These are phyloP conservation scores for Standfussiana lucernea DNA, from an alignment of 2,888 invertebrate genomes.

Conservation along the genomic window DNA sequence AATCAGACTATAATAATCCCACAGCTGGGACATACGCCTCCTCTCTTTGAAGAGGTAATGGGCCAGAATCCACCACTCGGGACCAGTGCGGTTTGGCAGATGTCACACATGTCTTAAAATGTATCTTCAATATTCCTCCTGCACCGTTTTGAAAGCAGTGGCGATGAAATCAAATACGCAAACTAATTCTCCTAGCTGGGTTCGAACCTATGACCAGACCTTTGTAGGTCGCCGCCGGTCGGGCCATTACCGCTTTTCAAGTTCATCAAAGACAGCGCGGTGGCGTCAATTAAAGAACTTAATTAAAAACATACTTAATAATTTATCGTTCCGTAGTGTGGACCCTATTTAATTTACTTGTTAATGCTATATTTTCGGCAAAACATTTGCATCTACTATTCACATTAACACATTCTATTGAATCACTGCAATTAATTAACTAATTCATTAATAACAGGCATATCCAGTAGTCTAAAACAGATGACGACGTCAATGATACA, in stretches of 20 bases:
- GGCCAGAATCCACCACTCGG: background rate
- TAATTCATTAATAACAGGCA: slow-evolving; percentile 28
- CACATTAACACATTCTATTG: background rate
- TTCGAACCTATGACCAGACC: background rate
- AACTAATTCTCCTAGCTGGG: background rate
- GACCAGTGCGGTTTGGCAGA: background rate
- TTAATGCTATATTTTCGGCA: background rate
- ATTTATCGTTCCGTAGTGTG: background rate
- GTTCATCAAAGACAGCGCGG: background rate
- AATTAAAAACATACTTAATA: background rate
- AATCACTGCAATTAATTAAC: slow-evolving; percentile 1
- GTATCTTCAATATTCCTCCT: background rate
- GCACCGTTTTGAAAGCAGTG: background rate
- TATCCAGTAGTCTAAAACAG: slow-evolving; percentile 40
- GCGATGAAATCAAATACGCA: background rate
- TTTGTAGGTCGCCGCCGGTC: too few relatives aligned
- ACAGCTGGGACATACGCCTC: background rate
- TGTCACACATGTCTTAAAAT: background rate
- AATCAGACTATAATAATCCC: background rate
- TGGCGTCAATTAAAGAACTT: background rate
- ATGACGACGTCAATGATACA: slow-evolving; percentile 55
- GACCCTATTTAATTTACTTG: background rate
- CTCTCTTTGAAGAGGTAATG: background rate
- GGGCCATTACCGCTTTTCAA: background rate
- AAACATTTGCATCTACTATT: background rate